These are phyloP conservation scores for Poeciliopsis turrubarensis DNA, from an alignment of 2,113 vertebrate species.

Conservation along the genomic window DNA sequence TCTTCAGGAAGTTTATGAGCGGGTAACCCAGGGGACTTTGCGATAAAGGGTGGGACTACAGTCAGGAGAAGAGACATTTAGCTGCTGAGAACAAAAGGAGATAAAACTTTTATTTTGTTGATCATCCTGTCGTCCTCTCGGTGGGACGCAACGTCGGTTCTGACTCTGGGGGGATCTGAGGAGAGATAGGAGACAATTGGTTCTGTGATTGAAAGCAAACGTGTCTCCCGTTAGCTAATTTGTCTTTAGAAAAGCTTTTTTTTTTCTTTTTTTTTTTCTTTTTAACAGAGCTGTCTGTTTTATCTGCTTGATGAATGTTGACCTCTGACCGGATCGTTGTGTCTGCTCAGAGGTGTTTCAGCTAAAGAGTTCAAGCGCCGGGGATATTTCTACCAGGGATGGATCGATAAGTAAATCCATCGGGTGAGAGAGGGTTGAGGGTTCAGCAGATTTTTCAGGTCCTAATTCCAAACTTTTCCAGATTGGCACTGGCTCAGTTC, in stretches of 20 bases:
- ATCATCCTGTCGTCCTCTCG: slow-evolving; percentile 24
- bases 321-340: slow-evolving; percentile 61
- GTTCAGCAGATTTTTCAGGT: not conserved
- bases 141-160: not conserved
- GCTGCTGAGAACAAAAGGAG: slow-evolving; percentile 38
- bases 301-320: slow-evolving; percentile 65
- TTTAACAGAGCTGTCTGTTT: slow-evolving; percentile 30
- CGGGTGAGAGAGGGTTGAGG: not conserved
- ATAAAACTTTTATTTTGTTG: slow-evolving; percentile 20
- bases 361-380: slow-evolving; percentile 25
- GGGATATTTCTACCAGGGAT: not conserved
- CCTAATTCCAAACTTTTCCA: too few species aligned
- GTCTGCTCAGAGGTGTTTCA: slow-evolving; percentile 40
- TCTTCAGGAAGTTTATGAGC: slow-evolving; percentile 22
- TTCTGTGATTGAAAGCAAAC: slow-evolving; percentile 31
- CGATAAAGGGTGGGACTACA: slow-evolving; percentile 27
- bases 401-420: not conserved
- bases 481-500: too few species aligned
- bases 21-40: slow-evolving; percentile 32
- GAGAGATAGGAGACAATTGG: slow-evolving; percentile 21
- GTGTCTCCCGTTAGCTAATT: slow-evolving; percentile 34
- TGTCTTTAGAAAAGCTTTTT: not conserved
- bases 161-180: slow-evolving; percentile 7
- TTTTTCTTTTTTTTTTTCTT: not conserved
- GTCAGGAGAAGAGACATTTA: slow-evolving; percentile 22